Evolutionary conservation across 2,888 invertebrate species (phyloP).

Genomic region (Eupithecia subumbrata): DNA sequence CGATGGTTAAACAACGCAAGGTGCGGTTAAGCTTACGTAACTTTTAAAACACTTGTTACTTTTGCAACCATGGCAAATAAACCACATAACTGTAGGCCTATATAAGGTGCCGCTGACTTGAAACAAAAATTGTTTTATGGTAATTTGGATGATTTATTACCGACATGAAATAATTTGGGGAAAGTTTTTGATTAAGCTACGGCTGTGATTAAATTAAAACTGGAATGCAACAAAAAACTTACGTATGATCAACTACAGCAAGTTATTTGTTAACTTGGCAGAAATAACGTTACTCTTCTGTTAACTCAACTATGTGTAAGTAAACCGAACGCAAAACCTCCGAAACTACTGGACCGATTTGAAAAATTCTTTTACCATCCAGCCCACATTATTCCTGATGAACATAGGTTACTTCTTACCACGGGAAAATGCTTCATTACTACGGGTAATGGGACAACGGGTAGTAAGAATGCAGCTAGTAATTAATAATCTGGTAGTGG

Average conservation of each 20-base stretch:
- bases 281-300: background rate
- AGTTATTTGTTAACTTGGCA: background rate
- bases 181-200: conserved; percentile 21
- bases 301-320: too few species aligned
- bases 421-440: too few species aligned
- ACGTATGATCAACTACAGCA: background rate
- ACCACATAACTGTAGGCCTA: conserved; percentile 26
- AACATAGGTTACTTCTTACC: too few species aligned
- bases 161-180: conserved; percentile 17
- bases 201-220: background rate
- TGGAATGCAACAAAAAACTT: background rate
- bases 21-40: conserved; percentile 28
- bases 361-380: too few species aligned
- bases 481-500: too few species aligned
- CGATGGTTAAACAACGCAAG: conserved; percentile 18
- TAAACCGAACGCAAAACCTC: too few species aligned
- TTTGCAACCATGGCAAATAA: conserved; percentile 31
- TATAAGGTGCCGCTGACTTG: conserved; percentile 23
- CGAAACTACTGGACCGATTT: too few species aligned
- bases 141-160: conserved; percentile 30
- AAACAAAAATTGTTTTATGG: conserved; percentile 31
- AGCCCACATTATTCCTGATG: too few species aligned
- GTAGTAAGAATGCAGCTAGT: too few species aligned
- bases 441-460: too few species aligned
- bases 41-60: conserved; percentile 27